Evolutionary conservation across 1,140 invertebrate genomes (phyloP).

Genomic region (Cotesia typhae): DNA sequence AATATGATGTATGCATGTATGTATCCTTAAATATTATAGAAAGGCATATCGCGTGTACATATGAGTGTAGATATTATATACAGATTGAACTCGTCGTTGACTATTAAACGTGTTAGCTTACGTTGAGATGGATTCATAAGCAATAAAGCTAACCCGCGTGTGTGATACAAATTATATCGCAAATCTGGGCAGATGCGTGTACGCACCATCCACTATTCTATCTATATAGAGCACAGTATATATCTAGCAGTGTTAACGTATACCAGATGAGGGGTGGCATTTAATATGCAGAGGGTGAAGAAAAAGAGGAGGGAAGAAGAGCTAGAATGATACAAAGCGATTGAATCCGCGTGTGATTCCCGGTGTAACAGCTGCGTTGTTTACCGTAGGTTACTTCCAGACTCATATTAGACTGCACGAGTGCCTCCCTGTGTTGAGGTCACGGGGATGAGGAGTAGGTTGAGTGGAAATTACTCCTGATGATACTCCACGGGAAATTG

Average conservation of each 20-base stretch:
- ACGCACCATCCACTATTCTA: not conserved
- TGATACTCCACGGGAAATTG: slow-evolving; percentile 6
- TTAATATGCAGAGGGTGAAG: too few species aligned
- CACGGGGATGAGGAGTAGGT: not conserved
- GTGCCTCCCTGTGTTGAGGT: not conserved
- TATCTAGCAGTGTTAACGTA: not conserved
- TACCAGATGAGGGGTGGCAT: not conserved
- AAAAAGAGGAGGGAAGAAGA: too few species aligned
- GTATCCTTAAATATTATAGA: not conserved
- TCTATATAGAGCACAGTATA: not conserved
- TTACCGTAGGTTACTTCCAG: slow-evolving; percentile 14
- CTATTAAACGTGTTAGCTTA: slow-evolving; percentile 37
- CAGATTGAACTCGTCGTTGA: slow-evolving; percentile 11
- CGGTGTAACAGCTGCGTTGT: slow-evolving; percentile 26
- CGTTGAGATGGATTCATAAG: slow-evolving; percentile 53
- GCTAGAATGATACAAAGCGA: not conserved
- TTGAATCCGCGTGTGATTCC: slow-evolving; percentile 14
- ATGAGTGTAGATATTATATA: slow-evolving; percentile 1
- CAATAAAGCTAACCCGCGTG: slow-evolving; percentile 52
- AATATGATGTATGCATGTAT: not conserved
- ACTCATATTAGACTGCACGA: slow-evolving; percentile 4
- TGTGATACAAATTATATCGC: slow-evolving; percentile 28
- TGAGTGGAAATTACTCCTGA: slow-evolving; percentile 2
- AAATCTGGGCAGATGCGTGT: slow-evolving; percentile 24
- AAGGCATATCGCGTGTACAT: slow-evolving; percentile 6